Base-by-base conservation (phyloP, 2,888 invertebrate species). In the Stenoptilia bipunctidactyla region DNA sequence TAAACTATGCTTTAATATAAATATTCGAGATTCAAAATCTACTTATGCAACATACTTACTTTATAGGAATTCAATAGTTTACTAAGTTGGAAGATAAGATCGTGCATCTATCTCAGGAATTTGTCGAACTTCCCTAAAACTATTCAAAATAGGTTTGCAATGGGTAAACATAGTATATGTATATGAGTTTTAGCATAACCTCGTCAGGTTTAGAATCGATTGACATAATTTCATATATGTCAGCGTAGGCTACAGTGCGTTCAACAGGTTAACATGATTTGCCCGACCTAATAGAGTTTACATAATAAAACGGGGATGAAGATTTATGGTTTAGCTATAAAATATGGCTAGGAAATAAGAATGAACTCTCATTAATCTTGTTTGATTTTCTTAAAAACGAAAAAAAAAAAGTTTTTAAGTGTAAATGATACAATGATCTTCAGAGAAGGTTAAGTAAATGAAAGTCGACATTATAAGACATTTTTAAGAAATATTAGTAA, bases 101-200 rank as follows among this genome's bases (percentile, higher is more conserved):
- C 30, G 12, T 20, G 20, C 30, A 30, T 30, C 30, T 30, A 30
- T 30, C 30, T 30, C n/a, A n/a, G n/a, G 30, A 30, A 30, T 30
- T 30, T 12, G 12, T 12, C 9, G 30, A 30, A 30, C 30, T 30
- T 30, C 9, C 4, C 12, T 12, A 30, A 9, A 8, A 30, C n/a
- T 30, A 30, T 30, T 4, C 30, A 30, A 30, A 30, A 10, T 30
- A 8, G 30, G n/a, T 30, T 8, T 30, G 30, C 30, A n/a, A 30
- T 8, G 30, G 4, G 30, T 30, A 30, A 30, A 30, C 30, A n/a
- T 10, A 30, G 30, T 8, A 30, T 30, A 30, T 30, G 30, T 4
- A 30, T 30, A 30, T 30, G 30, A 30, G 30, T 30, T 30, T 20
- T 8, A 20, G 20, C 20, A 8, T 20, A 20, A 20, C 30, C 9